A percentile compares a stretch with the other conserved stretches of the same genome.
Evolutionary conservation across 2,113 vertebrate genomes (phyloP).

Genomic region (Cebidichthys violaceus): DNA sequence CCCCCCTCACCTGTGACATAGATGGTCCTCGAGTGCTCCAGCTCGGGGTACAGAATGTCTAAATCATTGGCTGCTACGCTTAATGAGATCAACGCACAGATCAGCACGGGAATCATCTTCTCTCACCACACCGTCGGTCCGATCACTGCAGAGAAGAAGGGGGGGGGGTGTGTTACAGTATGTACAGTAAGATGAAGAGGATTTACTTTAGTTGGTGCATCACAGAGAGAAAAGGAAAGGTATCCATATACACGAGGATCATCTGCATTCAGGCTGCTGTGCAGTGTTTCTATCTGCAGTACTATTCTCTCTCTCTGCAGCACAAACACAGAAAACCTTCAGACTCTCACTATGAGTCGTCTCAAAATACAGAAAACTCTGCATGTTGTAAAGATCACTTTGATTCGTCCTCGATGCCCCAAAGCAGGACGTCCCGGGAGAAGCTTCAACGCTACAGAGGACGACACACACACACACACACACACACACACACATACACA

Average conservation of each 20-base stretch:
- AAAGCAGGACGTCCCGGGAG: background rate
- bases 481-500: background rate
- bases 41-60: slow-evolving; percentile 83
- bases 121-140: slow-evolving; percentile 79
- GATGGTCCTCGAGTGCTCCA: slow-evolving; percentile 89
- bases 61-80: slow-evolving; percentile 85
- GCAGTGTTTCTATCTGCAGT: slow-evolving; percentile 61
- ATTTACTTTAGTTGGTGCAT: background rate
- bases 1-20: slow-evolving; percentile 89
- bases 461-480: background rate
- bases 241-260: background rate
- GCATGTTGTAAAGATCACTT: background rate
- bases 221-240: slow-evolving; percentile 11
- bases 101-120: slow-evolving; percentile 89
- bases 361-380: background rate
- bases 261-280: background rate
- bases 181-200: background rate
- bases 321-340: slow-evolving; percentile 4
- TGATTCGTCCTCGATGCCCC: background rate
- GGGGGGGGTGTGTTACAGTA: slow-evolving; percentile 10
- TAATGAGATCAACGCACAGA: slow-evolving; percentile 89
- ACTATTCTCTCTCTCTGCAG: slow-evolving; percentile 11
- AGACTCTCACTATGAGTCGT: background rate
- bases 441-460: slow-evolving; percentile 7
- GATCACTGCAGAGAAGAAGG: slow-evolving; percentile 84